Evolutionary conservation across 2,888 invertebrate genomes (phyloP), one percentile per base, ranked within the genome.

Genomic region (Caradrina clavipalpis): DNA sequence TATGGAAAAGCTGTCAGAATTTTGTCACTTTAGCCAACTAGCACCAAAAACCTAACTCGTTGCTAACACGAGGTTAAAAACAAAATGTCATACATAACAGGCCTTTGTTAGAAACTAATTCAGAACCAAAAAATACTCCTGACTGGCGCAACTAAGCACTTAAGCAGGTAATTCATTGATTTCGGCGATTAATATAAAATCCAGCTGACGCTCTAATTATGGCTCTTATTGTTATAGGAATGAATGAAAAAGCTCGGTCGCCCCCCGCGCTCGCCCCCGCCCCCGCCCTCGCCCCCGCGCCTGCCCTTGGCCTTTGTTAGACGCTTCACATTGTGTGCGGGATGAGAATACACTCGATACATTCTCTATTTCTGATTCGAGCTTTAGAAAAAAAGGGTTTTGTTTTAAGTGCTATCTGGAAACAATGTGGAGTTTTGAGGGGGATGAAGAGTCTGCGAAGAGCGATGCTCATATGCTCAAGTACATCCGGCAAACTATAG

Each of bases 241-340:
- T 69, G 63, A 81, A 77, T 70, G 63, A 63, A 56, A 81, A 70
- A 60, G 59, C 78, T 50, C 71, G 42, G 35, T 35, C 21, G 7
- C 6, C 13, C 5, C 11, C n/a, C n/a, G n/a, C 15, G n/a, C n/a
- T n/a, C n/a, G n/a, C 22, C n/a, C 13, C 22, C 42, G 3, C 22
- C 22, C 54, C 13, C 45, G 19, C 35, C 6, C 50, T 39, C 59
- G n/a, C 8, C 8, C 78, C 15, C 54, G 15, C 21, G n/a, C 21
- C 10, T 47, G 76, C 53, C 76, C 81, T 76, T 76, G 76, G 81
- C 81, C 59, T 76, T 77, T 76, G 59, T 76, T 8, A 31, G 45
- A 5, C 21, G 56, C 49, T 53, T 26, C 51, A 49, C 54, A 77
- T 63, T 77, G 59, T 77, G 49, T 10, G 49, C 49, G 62, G 17